Conservation (phyloP, 2,797 vertebrate species). For the Pipistrellus kuhlii region DNA sequence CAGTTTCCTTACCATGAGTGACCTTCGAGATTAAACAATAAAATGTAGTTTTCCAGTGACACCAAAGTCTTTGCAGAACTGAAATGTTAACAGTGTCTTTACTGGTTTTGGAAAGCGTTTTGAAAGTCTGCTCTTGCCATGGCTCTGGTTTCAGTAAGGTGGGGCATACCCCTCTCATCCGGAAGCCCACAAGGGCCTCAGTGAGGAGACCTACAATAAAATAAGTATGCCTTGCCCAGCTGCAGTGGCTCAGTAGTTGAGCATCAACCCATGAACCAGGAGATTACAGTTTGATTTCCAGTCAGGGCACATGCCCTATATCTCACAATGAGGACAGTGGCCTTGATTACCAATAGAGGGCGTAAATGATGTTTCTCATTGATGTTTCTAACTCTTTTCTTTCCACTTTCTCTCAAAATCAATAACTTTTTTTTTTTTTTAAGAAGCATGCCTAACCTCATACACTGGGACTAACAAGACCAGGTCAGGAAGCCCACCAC, state of each 20-base stretch:
- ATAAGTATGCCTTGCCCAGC: neutral
- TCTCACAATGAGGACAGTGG: no score
- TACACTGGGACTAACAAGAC: neutral
- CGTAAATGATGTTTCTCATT: no score
- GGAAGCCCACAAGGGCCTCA: neutral
- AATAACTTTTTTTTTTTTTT: no score
- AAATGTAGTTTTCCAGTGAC: neutral
- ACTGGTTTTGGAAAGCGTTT: neutral
- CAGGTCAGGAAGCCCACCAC: neutral
- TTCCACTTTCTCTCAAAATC: no score
- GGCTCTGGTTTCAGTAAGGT: neutral
- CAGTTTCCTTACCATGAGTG: neutral
- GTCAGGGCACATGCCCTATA: no score
- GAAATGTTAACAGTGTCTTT: neutral
- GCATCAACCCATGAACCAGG: no score
- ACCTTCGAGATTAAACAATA: neutral
- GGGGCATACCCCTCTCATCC: neutral
- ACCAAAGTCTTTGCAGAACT: neutral
- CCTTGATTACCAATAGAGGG: no score
- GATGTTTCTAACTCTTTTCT: no score
- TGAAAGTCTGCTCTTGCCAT: neutral
- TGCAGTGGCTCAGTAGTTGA: no score
- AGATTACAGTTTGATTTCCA: no score
- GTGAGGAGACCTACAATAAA: neutral
- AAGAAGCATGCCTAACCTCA: neutral